Percentiles rank a stretch among this genome's conserved stretches.
phyloP scores from a whole-genome alignment of 2,888 invertebrate genomes.

The Terebella lapidaria region DNA sequence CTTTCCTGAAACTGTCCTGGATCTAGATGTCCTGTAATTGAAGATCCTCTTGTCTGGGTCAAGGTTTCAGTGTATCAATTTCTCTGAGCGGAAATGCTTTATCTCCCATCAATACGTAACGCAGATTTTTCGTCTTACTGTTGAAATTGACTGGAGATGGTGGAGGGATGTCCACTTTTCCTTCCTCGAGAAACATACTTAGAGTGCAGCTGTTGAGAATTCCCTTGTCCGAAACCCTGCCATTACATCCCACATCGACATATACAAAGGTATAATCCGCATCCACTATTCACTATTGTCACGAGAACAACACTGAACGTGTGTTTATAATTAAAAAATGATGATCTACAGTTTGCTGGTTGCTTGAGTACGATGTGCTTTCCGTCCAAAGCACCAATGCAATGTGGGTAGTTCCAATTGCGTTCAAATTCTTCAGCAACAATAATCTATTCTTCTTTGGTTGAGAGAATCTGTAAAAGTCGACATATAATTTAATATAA shows the following conservation, averaged over 20 bases:
- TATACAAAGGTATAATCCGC: conserved; percentile 12
- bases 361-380: conserved; percentile 9
- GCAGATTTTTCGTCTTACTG: not conserved
- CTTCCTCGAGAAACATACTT: not conserved
- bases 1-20: conserved; percentile 11
- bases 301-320: conserved; percentile 11
- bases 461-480: conserved; percentile 34
- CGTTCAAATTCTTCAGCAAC: conserved; percentile 10
- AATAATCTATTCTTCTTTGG: conserved; percentile 4
- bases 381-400: conserved; percentile 15
- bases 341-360: not conserved
- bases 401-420: conserved; percentile 16
- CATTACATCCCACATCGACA: conserved; percentile 21
- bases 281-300: conserved; percentile 15
- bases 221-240: conserved; percentile 22
- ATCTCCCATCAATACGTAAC: conserved; percentile 22
- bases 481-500: too few relatives aligned
- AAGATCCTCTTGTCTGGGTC: not conserved
- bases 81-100: conserved; percentile 23
- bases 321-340: conserved; percentile 15
- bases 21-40: conserved; percentile 12
- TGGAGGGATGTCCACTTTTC: not conserved
- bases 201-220: conserved; percentile 6
- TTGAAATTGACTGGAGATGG: not conserved
- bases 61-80: conserved; percentile 11